These are phyloP conservation scores for Mythimna impura DNA, from an alignment of 2,888 invertebrate species.

Conservation along the genomic window DNA sequence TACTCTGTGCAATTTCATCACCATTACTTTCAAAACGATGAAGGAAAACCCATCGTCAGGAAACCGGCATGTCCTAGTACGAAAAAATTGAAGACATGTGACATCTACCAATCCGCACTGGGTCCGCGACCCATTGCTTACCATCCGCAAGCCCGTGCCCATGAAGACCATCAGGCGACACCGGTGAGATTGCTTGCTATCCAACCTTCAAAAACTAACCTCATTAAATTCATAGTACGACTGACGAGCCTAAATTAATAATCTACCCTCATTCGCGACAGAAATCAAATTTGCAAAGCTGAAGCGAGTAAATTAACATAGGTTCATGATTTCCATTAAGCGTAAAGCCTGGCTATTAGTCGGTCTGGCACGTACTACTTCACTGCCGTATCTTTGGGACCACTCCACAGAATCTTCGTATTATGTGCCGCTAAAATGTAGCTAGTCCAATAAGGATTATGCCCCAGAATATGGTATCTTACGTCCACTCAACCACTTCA, in stretches of 20 bases:
- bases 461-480: not conserved
- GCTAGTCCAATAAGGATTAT: not conserved
- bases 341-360: constrained; percentile 43
- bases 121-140: no score
- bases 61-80: no score
- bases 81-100: no score
- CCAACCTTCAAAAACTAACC: not conserved
- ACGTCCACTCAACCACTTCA: not conserved
- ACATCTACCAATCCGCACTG: no score
- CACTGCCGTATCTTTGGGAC: constrained; percentile 10
- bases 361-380: constrained; percentile 41
- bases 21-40: no score
- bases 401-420: constrained; percentile 2
- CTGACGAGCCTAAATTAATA: constrained; percentile 10
- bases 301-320: constrained; percentile 31
- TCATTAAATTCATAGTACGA: not conserved
- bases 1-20: no score
- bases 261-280: not conserved
- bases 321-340: constrained; percentile 46
- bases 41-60: no score
- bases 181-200: not conserved
- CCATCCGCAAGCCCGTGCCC: no score
- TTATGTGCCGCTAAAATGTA: constrained; percentile 19
- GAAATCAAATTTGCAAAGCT: constrained; percentile 40
- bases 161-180: no score